These are phyloP conservation scores for Campoplex nolae DNA, from an alignment of 2,888 invertebrate species.

Conservation along the genomic window DNA sequence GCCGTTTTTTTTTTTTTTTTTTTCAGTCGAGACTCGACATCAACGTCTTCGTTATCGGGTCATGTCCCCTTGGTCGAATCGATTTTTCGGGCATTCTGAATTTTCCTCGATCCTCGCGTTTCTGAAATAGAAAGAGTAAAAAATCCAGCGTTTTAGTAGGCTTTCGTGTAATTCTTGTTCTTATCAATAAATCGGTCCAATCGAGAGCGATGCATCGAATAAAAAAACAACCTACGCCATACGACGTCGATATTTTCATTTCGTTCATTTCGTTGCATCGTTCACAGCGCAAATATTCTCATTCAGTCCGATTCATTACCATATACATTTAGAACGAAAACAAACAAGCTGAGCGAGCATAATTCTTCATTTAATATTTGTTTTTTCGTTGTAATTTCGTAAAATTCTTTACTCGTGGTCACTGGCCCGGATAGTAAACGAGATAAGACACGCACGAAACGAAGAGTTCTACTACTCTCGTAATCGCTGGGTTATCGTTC, in stretches of 20 bases:
- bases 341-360: not conserved
- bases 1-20: too few relatives aligned
- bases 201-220: too few relatives aligned
- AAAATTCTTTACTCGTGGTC: not conserved
- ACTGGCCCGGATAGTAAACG: not conserved
- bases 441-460: not conserved
- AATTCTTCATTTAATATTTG: not conserved
- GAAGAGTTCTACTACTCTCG: not conserved
- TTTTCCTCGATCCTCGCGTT: not conserved
- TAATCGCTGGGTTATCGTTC: not conserved
- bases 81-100: slow-evolving; percentile 46
- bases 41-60: not conserved
- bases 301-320: not conserved
- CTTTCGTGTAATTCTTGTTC: too few relatives aligned
- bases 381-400: not conserved
- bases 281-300: not conserved
- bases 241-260: not conserved
- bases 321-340: not conserved
- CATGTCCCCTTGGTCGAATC: slow-evolving; percentile 25
- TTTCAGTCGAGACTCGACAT: not conserved
- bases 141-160: not conserved
- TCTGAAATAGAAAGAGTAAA: slow-evolving; percentile 5
- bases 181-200: too few relatives aligned
- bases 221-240: too few relatives aligned
- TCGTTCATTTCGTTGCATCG: not conserved